Evolutionary conservation across 2,797 vertebrate species (phyloP).

Genomic region (Dermochelys coriacea): DNA sequence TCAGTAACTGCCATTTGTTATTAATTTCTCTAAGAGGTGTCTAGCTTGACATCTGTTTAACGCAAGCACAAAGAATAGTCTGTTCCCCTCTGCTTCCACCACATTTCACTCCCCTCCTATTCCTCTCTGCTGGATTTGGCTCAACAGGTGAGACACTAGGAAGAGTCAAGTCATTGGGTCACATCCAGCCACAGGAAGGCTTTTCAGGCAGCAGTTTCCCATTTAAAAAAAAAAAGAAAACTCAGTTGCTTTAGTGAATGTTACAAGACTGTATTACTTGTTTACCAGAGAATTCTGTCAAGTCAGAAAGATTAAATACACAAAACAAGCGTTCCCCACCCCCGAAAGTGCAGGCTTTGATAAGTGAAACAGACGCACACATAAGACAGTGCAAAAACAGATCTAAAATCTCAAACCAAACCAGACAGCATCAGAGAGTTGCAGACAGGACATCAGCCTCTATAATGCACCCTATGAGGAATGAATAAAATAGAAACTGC

Average conservation of each 20-base stretch:
- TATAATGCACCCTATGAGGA: not conserved
- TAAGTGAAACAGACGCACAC: fast-evolving
- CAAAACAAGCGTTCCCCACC: not conserved
- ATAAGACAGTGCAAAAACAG: not conserved
- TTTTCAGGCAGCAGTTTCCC: not conserved
- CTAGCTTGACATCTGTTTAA: not conserved
- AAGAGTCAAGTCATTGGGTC: not conserved
- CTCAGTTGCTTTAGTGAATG: not conserved
- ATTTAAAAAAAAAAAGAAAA: not conserved
- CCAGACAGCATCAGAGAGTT: not conserved
- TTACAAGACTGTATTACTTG: not conserved
- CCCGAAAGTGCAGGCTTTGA: not conserved
- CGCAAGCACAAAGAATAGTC: slow-evolving; percentile 24
- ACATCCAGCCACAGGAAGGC: fast-evolving
- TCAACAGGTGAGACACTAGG: slow-evolving; percentile 2
- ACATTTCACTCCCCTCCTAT: not conserved
- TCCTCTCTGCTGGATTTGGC: not conserved
- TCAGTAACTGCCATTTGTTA: not conserved
- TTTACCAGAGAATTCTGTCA: not conserved
- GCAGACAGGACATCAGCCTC: not conserved
- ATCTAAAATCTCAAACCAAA: not conserved
- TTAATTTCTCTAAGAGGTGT: not conserved
- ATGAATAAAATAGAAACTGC: not conserved
- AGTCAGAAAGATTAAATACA: not conserved
- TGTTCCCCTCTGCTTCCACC: not conserved